Evolutionary conservation across 2,888 invertebrate species (phyloP).

Genomic region (Melinaea marsaeus): DNA sequence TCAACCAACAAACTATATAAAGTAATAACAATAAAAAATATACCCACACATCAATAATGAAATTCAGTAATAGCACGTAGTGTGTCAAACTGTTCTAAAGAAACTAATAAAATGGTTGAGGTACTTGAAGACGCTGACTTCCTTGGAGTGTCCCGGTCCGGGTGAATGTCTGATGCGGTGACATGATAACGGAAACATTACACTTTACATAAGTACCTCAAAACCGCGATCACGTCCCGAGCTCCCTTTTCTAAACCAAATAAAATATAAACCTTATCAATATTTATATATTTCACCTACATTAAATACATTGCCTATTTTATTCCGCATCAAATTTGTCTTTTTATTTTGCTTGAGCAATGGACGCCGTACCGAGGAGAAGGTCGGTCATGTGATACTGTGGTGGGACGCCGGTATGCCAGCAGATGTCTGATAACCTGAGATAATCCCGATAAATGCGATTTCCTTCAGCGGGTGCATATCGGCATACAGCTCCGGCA

Average conservation of each 20-base stretch:
- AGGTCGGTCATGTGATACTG: conserved; percentile 22
- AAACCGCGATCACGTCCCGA: conserved; percentile 59
- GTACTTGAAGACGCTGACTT: conserved; percentile 14
- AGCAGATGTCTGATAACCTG: conserved; percentile 64
- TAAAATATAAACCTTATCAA: conserved; percentile 29
- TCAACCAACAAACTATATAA: too few relatives aligned
- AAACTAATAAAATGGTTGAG: background rate
- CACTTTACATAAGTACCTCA: conserved; percentile 66
- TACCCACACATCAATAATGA: too few relatives aligned
- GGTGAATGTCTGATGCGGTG: conserved; percentile 42
- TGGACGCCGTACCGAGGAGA: conserved; percentile 31
- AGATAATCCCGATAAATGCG: conserved; percentile 70
- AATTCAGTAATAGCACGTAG: background rate
- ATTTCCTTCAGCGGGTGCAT: conserved; percentile 62
- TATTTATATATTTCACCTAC: conserved; percentile 11
- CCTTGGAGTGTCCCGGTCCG: conserved; percentile 24
- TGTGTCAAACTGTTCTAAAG: background rate
- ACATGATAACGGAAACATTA: conserved; percentile 40
- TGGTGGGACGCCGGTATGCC: conserved; percentile 38
- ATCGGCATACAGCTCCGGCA: conserved; percentile 5
- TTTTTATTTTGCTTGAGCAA: conserved; percentile 21
- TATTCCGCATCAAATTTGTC: background rate
- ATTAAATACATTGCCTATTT: conserved; percentile 34
- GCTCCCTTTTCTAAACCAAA: conserved; percentile 45
- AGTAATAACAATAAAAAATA: too few relatives aligned